Percentiles rank a stretch among this genome's conserved stretches.
Evolutionary conservation across 2,888 invertebrate genomes (phyloP).

Genomic region (Rhyacophila evoluta): DNA sequence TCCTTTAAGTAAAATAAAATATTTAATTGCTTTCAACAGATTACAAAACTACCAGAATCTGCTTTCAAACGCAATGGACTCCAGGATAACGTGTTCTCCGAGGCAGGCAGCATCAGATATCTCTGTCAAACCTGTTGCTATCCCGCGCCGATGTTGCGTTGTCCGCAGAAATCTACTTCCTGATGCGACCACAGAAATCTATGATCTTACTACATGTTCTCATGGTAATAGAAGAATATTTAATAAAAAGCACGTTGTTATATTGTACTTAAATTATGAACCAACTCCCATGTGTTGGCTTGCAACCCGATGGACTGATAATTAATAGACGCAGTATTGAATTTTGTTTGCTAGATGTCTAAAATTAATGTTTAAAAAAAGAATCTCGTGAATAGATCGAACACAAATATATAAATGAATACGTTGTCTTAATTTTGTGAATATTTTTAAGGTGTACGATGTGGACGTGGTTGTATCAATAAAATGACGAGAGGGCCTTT

Average conservation of each 20-base stretch:
- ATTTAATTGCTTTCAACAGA: constrained; percentile 61
- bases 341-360: neutral
- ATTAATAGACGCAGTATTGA: too few species aligned
- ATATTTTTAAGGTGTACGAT: constrained; percentile 58
- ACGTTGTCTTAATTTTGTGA: too few species aligned
- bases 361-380: neutral
- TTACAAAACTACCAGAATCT: constrained; percentile 68
- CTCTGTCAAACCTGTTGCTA: constrained; percentile 69
- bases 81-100: constrained; percentile 69
- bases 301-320: too few species aligned
- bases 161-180: constrained; percentile 57
- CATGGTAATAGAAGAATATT: neutral
- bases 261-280: neutral
- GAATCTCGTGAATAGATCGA: neutral
- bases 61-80: constrained; percentile 70
- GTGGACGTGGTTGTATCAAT: too few species aligned
- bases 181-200: neutral
- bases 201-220: neutral
- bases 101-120: constrained; percentile 68
- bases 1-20: too few species aligned
- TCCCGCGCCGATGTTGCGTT: constrained; percentile 62
- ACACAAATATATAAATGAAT: too few species aligned
- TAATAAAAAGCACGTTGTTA: neutral
- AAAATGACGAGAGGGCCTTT: too few species aligned
- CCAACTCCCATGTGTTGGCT: neutral